Evolutionary conservation across 2,113 vertebrate genomes (phyloP).

Genomic region (Ctenomys sociabilis): DNA sequence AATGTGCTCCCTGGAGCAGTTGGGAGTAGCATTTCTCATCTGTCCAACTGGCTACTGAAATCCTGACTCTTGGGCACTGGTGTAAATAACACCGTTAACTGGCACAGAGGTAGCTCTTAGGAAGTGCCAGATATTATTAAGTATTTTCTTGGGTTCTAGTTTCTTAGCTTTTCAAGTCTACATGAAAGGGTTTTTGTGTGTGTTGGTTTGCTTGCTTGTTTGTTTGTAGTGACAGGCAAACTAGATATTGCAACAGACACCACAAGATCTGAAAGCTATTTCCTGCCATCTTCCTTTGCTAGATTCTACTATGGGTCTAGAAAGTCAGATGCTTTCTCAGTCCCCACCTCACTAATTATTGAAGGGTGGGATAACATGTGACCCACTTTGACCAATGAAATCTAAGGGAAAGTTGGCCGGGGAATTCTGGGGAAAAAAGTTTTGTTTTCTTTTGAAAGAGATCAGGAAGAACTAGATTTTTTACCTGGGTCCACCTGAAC

Average conservation of each 20-base stretch:
- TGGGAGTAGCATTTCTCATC: background rate
- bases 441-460: conserved; percentile 19
- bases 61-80: background rate
- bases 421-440: background rate
- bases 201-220: background rate
- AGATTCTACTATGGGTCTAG: background rate
- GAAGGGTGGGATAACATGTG: background rate
- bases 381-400: background rate
- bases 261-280: background rate
- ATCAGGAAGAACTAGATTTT: background rate
- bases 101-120: background rate
- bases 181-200: background rate
- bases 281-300: background rate
- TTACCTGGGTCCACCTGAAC: background rate
- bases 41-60: background rate
- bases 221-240: background rate
- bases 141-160: background rate
- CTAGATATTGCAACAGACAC: background rate
- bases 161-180: background rate
- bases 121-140: background rate
- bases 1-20: background rate
- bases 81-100: background rate
- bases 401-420: background rate
- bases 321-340: background rate
- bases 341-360: background rate